Conservation (phyloP, 2,888 invertebrate species). For the Cephus runcator region DNA sequence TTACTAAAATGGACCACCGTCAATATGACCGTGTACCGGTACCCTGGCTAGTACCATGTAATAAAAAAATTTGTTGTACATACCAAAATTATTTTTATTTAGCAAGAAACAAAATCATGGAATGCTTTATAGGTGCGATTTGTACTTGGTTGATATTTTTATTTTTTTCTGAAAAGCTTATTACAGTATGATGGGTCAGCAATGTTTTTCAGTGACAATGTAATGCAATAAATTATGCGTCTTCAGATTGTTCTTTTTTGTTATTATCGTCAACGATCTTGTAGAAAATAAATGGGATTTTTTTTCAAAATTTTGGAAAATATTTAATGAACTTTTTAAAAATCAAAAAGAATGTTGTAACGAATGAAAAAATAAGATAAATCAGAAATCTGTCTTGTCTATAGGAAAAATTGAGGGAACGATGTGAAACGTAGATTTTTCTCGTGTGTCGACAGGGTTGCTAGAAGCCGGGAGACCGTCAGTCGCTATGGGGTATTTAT, state of each 20-base stretch:
- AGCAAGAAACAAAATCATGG: background rate
- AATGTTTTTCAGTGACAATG: background rate
- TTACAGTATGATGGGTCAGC: background rate
- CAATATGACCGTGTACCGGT: background rate
- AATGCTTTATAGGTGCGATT: background rate
- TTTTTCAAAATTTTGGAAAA: background rate
- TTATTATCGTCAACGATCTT: background rate
- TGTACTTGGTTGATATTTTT: background rate
- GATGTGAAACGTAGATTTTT: slow-evolving; percentile 2
- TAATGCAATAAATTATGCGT: background rate
- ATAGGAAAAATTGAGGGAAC: background rate
- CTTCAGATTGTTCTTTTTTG: background rate
- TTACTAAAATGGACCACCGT: background rate
- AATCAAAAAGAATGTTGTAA: too few species aligned
- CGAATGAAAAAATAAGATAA: too few species aligned
- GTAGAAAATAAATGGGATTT: background rate
- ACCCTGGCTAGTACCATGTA: background rate
- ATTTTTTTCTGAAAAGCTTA: background rate
- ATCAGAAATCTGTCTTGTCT: too few species aligned
- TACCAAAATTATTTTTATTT: background rate
- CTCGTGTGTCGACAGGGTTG: background rate
- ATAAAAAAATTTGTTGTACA: background rate
- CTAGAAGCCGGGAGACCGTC: background rate
- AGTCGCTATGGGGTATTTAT: background rate
- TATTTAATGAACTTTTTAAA: too few species aligned